phyloP scores from a whole-genome alignment of 1,140 invertebrate genomes.

The Pseudoatta argentina region DNA sequence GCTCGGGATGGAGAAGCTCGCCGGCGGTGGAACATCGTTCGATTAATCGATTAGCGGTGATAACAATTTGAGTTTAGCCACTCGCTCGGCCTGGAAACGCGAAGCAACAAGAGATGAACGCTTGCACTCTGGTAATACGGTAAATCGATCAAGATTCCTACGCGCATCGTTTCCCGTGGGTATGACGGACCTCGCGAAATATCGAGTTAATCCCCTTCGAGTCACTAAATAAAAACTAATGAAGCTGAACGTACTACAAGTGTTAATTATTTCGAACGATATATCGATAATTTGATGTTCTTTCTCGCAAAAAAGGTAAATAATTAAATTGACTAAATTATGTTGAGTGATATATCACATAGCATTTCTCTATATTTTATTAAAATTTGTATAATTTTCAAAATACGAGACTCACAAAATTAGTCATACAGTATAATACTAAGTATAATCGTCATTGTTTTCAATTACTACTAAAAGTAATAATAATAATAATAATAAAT shows the following conservation, averaged over 20 bases:
- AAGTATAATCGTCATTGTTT: neutral
- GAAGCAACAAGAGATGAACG: slow-evolving; percentile 47
- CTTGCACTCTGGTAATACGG: slow-evolving; percentile 20
- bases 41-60: slow-evolving; percentile 52
- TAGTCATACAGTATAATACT: neutral
- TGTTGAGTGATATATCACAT: neutral
- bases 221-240: neutral
- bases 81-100: slow-evolving; percentile 42
- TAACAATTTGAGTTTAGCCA: slow-evolving; percentile 56
- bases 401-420: neutral
- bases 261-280: neutral
- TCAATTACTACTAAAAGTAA: neutral
- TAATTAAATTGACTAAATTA: neutral
- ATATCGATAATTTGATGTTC: neutral
- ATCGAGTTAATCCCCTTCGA: neutral
- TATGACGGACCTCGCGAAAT: neutral
- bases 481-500: neutral
- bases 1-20: slow-evolving; percentile 18
- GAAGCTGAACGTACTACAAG: neutral
- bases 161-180: neutral
- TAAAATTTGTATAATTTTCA: neutral
- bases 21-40: slow-evolving; percentile 33
- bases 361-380: neutral
- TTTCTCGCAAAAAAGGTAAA: neutral
- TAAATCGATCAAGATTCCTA: slow-evolving; percentile 20